A percentile compares a stretch with the other conserved stretches of the same genome.
Evolutionary conservation across 2,113 vertebrate genomes (phyloP).

Genomic region (Indicator indicator): DNA sequence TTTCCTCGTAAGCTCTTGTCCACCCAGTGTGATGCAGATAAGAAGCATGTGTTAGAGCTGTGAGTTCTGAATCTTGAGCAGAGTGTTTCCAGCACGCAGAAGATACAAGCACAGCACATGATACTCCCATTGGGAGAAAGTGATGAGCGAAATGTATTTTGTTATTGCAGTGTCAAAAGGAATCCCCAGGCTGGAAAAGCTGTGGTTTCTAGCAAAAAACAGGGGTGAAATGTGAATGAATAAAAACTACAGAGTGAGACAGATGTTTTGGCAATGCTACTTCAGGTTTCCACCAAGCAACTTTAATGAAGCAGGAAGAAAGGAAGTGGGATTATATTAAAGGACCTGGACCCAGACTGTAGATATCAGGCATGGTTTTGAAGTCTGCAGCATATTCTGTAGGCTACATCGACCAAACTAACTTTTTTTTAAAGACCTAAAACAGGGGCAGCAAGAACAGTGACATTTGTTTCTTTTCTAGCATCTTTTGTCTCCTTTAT

Average conservation of each 20-base stretch:
- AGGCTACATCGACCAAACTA: too few relatives aligned
- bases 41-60: not conserved
- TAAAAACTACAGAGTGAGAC: not conserved
- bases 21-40: not conserved
- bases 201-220: not conserved
- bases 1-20: not conserved
- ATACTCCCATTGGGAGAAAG: not conserved
- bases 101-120: accelerated
- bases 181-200: not conserved
- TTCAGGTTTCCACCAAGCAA: not conserved
- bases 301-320: not conserved
- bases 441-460: not conserved
- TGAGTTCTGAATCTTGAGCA: not conserved
- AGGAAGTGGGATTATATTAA: not conserved
- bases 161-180: not conserved
- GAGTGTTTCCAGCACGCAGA: not conserved
- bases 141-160: constrained; percentile 14
- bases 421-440: not conserved
- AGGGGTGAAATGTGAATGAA: not conserved
- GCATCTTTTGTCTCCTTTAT: not conserved
- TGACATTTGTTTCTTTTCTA: not conserved
- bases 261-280: not conserved
- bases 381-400: not conserved
- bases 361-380: not conserved
- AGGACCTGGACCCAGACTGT: not conserved